phyloP scores from a whole-genome alignment of 2,888 invertebrate species.

The Capitulum mitella region DNA sequence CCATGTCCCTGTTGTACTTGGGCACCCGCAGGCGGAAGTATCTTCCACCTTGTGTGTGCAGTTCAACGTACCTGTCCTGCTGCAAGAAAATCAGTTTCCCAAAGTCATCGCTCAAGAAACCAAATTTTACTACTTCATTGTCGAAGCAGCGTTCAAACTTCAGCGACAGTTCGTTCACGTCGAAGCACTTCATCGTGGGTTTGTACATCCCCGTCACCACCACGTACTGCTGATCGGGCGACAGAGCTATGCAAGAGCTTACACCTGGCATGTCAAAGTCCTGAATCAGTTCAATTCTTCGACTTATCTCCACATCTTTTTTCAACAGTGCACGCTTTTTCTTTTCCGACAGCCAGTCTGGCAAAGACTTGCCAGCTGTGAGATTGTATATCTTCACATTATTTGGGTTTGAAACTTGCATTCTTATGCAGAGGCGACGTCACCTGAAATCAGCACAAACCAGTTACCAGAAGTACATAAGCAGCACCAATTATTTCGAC shows the following conservation, averaged over 20 bases:
- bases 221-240: constrained; percentile 86
- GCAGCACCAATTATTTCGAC: no score
- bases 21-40: constrained; percentile 88
- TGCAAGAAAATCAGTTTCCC: constrained; percentile 87
- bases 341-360: constrained; percentile 87
- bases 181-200: constrained; percentile 90
- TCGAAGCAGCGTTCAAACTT: constrained; percentile 98
- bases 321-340: constrained; percentile 72
- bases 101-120: constrained; percentile 89
- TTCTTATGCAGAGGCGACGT: no score
- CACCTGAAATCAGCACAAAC: no score
- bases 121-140: constrained; percentile 89
- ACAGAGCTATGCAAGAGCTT: constrained; percentile 72
- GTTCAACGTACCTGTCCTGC: constrained; percentile 84
- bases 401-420: constrained; percentile 90
- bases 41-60: constrained; percentile 88
- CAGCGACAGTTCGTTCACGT: constrained; percentile 87
- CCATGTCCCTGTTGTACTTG: constrained; percentile 87
- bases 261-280: constrained; percentile 99
- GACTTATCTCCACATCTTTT: constrained; percentile 80
- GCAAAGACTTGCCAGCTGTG: constrained; percentile 91
- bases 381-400: constrained; percentile 97
- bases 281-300: constrained; percentile 91
- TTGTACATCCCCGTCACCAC: constrained; percentile 92
- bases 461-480: no score